These are phyloP conservation scores for Brachymystax lenok DNA, from an alignment of 2,797 vertebrate genomes.

Conservation along the genomic window DNA sequence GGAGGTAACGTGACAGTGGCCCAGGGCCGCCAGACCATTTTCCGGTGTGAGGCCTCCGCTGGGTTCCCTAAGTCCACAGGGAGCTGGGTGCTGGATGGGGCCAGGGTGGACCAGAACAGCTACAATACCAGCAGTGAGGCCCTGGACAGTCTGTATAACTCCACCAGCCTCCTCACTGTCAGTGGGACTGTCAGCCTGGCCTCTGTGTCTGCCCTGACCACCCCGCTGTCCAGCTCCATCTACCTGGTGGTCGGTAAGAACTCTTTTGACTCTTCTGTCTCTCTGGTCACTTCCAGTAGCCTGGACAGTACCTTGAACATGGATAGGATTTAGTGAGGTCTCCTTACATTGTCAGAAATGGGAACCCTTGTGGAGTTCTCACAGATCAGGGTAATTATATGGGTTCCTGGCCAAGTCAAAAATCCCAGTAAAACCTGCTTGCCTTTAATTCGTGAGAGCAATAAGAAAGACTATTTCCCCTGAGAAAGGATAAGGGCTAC, in stretches of 20 bases:
- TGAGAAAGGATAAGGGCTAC: neutral
- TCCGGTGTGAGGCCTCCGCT: constrained; percentile 56
- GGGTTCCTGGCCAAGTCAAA: no score
- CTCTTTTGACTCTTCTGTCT: neutral
- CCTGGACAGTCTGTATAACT: constrained; percentile 50
- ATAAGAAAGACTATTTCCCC: neutral
- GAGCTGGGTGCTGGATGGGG: constrained; percentile 60
- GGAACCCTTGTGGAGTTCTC: no score
- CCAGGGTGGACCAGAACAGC: constrained; percentile 29
- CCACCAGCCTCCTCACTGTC: constrained; percentile 62
- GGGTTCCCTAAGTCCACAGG: constrained; percentile 68
- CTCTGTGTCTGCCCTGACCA: constrained; percentile 31
- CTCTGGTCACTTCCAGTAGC: neutral
- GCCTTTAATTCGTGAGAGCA: no score
- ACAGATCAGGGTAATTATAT: no score
- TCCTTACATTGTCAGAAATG: neutral
- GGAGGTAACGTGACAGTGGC: constrained; percentile 50
- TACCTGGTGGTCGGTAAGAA: constrained; percentile 69
- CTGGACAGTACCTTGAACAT: neutral
- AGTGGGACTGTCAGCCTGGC: constrained; percentile 54
- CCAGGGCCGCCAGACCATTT: constrained; percentile 53
- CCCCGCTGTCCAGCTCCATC: constrained; percentile 51
- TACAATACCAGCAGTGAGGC: constrained; percentile 56
- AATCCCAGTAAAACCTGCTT: no score
- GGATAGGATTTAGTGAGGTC: neutral